phyloP scores from a whole-genome alignment of 2,113 vertebrate genomes.

The Numenius arquata region DNA sequence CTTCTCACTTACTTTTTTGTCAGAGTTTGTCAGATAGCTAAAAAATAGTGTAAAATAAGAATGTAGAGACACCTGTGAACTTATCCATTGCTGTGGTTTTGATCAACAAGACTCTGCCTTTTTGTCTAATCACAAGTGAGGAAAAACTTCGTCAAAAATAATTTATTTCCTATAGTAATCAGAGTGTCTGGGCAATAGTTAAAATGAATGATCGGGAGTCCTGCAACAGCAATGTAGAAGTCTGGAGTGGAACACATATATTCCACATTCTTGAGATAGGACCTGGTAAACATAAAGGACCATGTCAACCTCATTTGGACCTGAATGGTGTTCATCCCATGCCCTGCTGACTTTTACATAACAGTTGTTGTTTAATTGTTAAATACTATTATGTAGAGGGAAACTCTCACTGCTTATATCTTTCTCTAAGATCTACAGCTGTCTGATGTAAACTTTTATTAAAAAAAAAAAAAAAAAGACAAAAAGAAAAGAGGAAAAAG shows the following conservation, averaged over 20 bases:
- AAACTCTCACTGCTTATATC: background rate
- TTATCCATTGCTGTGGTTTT: background rate
- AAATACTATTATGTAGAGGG: background rate
- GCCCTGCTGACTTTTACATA: background rate
- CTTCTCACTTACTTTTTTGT: background rate
- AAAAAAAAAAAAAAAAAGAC: too few relatives aligned
- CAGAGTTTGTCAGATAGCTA: background rate
- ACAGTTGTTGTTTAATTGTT: background rate
- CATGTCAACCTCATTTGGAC: background rate
- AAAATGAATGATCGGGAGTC: background rate
- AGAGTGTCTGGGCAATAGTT: fast-evolving
- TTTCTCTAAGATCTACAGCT: background rate
- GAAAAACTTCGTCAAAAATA: background rate
- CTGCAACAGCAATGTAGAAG: background rate
- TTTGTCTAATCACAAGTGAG: background rate
- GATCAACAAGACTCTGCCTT: background rate
- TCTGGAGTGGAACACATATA: fast-evolving
- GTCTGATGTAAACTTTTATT: background rate
- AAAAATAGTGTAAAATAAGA: background rate
- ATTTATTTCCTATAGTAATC: background rate
- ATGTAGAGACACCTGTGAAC: fast-evolving
- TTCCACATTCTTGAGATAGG: background rate
- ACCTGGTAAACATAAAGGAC: background rate
- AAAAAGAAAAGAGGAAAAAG: too few relatives aligned
- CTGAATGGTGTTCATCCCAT: background rate